Percentiles rank a stretch among this genome's conserved stretches.
Evolutionary conservation across 2,797 vertebrate species (phyloP).

Genomic region (Oophaga sylvatica): DNA sequence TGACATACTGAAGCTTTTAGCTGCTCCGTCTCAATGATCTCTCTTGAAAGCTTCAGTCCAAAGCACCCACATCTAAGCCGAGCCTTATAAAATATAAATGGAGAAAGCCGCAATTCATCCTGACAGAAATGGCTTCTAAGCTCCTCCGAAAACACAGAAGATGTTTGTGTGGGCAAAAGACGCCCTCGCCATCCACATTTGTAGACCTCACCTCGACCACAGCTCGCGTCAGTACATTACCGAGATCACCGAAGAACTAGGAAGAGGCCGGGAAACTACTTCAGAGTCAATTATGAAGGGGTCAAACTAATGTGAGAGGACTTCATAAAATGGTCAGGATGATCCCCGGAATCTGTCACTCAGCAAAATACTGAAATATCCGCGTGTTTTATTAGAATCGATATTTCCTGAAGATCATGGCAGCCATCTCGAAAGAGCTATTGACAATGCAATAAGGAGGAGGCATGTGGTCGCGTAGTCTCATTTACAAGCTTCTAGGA

Average conservation of each 20-base stretch:
- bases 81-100: conserved; percentile 52
- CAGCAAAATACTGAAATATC: conserved; percentile 34
- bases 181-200: neutral
- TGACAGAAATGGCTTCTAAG: conserved; percentile 24
- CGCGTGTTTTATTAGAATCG: conserved; percentile 22
- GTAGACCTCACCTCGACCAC: neutral
- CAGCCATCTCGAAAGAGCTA: conserved; percentile 7
- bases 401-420: conserved; percentile 41
- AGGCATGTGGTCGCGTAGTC: conserved; percentile 5
- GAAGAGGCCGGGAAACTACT: neutral
- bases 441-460: conserved; percentile 43
- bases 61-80: conserved; percentile 37
- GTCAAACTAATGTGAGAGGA: conserved; percentile 4
- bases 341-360: conserved; percentile 11
- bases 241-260: neutral
- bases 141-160: neutral
- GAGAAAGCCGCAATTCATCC: conserved; percentile 31
- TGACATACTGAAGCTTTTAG: conserved; percentile 32
- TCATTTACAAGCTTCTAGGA: conserved; percentile 8
- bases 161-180: conserved; percentile 23
- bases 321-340: conserved; percentile 44
- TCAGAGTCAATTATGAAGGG: conserved; percentile 51
- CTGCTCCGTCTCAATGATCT: conserved; percentile 14
- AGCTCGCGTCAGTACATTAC: neutral
- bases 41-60: conserved; percentile 46